Evolutionary conservation across 2,888 invertebrate genomes (phyloP).

Genomic region (Mechanitis messenoides): DNA sequence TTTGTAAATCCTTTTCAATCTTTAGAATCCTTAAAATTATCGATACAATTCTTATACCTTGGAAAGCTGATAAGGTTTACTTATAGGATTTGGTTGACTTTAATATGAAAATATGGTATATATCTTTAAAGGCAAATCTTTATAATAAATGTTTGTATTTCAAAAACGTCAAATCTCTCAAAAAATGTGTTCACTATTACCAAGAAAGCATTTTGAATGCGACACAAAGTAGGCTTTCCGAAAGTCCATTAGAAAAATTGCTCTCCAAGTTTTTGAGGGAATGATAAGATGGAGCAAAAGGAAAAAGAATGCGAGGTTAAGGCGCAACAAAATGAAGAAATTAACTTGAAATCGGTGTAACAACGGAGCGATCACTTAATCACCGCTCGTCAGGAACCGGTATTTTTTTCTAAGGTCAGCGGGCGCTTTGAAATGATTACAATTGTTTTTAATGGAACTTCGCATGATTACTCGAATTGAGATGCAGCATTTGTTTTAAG

Average conservation of each 20-base stretch:
- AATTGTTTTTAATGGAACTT: conserved; percentile 44
- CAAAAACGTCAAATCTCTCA: conserved; percentile 17
- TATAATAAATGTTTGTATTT: conserved; percentile 7
- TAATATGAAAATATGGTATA: no score
- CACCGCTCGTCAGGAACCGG: conserved; percentile 52
- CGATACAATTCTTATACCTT: conserved; percentile 6
- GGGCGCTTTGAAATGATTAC: conserved; percentile 43
- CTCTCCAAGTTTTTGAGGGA: conserved; percentile 46
- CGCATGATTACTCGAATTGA: conserved; percentile 26
- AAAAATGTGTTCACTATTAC: conserved; percentile 37
- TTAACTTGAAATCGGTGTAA: conserved; percentile 67
- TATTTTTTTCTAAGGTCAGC: conserved; percentile 47
- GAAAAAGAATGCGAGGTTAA: conserved; percentile 40
- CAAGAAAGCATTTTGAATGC: conserved; percentile 41
- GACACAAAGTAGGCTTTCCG: conserved; percentile 36
- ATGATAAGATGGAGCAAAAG: conserved; percentile 35
- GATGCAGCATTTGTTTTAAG: neutral
- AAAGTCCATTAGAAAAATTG: conserved; percentile 68
- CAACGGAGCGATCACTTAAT: conserved; percentile 66
- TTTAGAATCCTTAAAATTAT: neutral
- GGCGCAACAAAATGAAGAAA: conserved; percentile 67
- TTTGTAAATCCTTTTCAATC: conserved; percentile 9
- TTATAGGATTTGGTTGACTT: neutral
- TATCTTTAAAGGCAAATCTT: no score
- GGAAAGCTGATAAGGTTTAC: conserved; percentile 5